These are phyloP conservation scores for Spicauda simplicius DNA, from an alignment of 2,888 invertebrate species.

Conservation along the genomic window DNA sequence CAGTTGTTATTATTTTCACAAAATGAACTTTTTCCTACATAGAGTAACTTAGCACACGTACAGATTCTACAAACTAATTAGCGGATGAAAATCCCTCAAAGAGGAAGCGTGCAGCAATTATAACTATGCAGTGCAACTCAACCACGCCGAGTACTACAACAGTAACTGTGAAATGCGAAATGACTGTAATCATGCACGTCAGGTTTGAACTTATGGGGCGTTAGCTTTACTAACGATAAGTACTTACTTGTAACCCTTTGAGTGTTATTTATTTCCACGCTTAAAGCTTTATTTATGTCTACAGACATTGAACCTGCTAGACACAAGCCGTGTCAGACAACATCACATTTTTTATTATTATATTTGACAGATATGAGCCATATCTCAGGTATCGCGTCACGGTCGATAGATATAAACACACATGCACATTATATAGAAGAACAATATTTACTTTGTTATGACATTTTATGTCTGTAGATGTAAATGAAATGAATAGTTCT, in stretches of 20 bases:
- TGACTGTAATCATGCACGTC: background rate
- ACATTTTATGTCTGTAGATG: too few species aligned
- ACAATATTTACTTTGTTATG: too few species aligned
- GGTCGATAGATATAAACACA: too few species aligned
- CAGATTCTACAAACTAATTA: constrained; percentile 6
- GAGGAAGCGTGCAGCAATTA: background rate
- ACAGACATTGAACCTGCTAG: too few species aligned
- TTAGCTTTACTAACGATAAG: background rate
- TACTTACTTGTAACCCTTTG: background rate
- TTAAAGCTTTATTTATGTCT: too few species aligned
- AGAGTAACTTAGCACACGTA: too few species aligned
- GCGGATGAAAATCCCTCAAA: constrained; percentile 7
- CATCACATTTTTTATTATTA: too few species aligned
- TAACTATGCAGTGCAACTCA: background rate
- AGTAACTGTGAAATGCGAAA: background rate
- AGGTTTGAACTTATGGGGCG: background rate
- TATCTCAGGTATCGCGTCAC: too few species aligned
- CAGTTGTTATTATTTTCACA: background rate
- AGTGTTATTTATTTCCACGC: background rate
- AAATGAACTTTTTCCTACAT: background rate
- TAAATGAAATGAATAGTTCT: too few species aligned
- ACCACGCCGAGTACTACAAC: background rate
- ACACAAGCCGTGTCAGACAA: too few species aligned
- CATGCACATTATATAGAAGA: too few species aligned
- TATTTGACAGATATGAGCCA: too few species aligned